A percentile compares a stretch with the other conserved stretches of the same genome.
phyloP scores from a whole-genome alignment of 2,888 invertebrate species.

The Schizaphis graminum region DNA sequence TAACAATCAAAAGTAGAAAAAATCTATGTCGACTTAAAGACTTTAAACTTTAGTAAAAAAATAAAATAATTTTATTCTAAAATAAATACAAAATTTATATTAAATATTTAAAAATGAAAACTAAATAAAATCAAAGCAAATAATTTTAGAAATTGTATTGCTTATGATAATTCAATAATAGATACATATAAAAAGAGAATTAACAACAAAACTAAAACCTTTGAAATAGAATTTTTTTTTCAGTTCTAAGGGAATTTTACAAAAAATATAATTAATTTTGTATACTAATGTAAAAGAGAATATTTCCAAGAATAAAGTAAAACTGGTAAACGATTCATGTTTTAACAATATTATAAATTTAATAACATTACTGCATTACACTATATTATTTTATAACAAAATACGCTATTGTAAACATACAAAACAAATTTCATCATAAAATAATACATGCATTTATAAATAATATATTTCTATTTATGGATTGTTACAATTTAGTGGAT shows the following conservation, averaged over 20 bases:
- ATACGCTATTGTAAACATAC: not conserved
- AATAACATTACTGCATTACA: not conserved
- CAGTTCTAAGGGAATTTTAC: not conserved
- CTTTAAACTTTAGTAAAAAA: not conserved
- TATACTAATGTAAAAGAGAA: slow-evolving; percentile 15
- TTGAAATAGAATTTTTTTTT: slow-evolving; percentile 25
- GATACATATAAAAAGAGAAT: not conserved
- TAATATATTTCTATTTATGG: not conserved
- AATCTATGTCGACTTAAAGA: no score
- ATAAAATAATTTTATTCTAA: not conserved
- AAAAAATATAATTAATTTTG: slow-evolving; percentile 15
- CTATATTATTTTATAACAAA: not conserved
- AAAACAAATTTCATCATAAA: not conserved
- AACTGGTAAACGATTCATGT: slow-evolving; percentile 24
- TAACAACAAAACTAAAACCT: not conserved
- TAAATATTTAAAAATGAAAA: not conserved
- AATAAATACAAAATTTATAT: not conserved
- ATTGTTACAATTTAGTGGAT: not conserved
- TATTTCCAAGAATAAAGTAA: slow-evolving; percentile 9
- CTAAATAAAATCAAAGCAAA: not conserved
- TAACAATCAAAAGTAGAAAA: not conserved
- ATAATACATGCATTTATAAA: not conserved
- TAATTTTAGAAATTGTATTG: not conserved
- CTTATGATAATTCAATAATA: slow-evolving; percentile 24
- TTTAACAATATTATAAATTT: slow-evolving; percentile 26